Percentiles rank a stretch among this genome's conserved stretches.
phyloP scores from a whole-genome alignment of 1,140 invertebrate genomes.

The Oryzaephilus surinamensis region DNA sequence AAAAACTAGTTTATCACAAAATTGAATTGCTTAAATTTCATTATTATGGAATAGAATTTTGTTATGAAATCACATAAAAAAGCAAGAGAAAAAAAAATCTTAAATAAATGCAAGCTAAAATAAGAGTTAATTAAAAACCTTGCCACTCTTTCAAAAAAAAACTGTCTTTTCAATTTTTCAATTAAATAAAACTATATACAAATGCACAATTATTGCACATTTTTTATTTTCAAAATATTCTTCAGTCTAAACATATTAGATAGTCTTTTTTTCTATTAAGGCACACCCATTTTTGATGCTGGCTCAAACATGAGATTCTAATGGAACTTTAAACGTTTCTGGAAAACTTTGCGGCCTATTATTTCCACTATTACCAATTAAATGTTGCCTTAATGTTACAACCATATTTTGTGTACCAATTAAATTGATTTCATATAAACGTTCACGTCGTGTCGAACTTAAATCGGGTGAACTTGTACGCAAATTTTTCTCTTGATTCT shows the following conservation, averaged over 20 bases:
- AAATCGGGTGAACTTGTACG: constrained; percentile 53
- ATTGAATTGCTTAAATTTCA: constrained; percentile 9
- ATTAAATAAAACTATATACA: constrained; percentile 10
- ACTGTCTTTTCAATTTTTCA: constrained; percentile 8
- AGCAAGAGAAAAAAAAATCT: constrained; percentile 25
- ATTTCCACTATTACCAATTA: constrained; percentile 35
- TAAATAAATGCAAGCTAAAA: constrained; percentile 24
- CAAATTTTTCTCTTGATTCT: constrained; percentile 40
- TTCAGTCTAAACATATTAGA: constrained; percentile 1
- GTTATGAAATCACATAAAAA: constrained; percentile 30
- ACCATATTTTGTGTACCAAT: constrained; percentile 43
- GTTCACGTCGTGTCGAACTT: constrained; percentile 38
- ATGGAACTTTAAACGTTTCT: constrained; percentile 45
- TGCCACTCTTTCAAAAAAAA: constrained; percentile 3
- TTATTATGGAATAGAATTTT: constrained; percentile 19
- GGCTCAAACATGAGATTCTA: constrained; percentile 46
- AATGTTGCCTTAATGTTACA: constrained; percentile 37
- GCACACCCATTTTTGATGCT: constrained; percentile 15
- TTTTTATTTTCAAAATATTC: no score
- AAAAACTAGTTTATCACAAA: constrained; percentile 8
- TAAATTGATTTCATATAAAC: constrained; percentile 44
- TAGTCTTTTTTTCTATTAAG: constrained; percentile 5
- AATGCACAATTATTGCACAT: constrained; percentile 22
- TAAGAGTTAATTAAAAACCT: no score
- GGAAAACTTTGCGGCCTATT: constrained; percentile 46